Evolutionary conservation across 2,113 vertebrate species (phyloP).

Genomic region (Pagrus major): DNA sequence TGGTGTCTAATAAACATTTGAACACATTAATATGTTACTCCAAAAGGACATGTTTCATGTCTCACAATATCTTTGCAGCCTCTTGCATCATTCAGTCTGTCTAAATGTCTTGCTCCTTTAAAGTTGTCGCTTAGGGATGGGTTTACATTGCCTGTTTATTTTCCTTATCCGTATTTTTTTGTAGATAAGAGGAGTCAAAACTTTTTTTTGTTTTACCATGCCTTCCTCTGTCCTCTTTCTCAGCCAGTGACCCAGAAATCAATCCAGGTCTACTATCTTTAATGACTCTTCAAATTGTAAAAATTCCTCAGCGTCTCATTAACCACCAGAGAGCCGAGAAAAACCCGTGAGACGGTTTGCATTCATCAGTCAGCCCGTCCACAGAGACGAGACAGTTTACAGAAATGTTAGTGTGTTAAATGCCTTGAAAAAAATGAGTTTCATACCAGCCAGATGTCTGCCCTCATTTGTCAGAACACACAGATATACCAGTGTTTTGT

Average conservation of each 20-base stretch:
- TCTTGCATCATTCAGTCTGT: no score
- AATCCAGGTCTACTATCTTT: slow-evolving; percentile 9
- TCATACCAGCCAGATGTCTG: slow-evolving; percentile 30
- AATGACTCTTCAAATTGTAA: slow-evolving; percentile 14
- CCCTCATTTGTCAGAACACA: slow-evolving; percentile 36
- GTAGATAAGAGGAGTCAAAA: slow-evolving; percentile 21
- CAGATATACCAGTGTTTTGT: neutral
- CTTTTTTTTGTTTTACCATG: no score
- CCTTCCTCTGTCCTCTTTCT: slow-evolving; percentile 14
- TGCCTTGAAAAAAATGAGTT: neutral
- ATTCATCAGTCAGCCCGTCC: neutral
- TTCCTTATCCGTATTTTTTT: neutral
- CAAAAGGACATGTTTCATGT: neutral
- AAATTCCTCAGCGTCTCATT: slow-evolving; percentile 34
- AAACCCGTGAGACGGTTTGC: neutral
- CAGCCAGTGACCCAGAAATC: neutral
- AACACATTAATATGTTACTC: neutral
- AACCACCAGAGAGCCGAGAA: neutral
- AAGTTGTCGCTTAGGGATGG: neutral
- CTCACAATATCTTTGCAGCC: no score
- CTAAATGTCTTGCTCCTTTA: neutral
- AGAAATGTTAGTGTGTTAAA: neutral
- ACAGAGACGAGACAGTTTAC: slow-evolving; percentile 1
- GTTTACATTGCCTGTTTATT: slow-evolving; percentile 2
- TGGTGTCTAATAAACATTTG: neutral